These are phyloP conservation scores for Dendronephthya gigantea DNA, from an alignment of 64 coral and sea anemone species.

Conservation along the genomic window DNA sequence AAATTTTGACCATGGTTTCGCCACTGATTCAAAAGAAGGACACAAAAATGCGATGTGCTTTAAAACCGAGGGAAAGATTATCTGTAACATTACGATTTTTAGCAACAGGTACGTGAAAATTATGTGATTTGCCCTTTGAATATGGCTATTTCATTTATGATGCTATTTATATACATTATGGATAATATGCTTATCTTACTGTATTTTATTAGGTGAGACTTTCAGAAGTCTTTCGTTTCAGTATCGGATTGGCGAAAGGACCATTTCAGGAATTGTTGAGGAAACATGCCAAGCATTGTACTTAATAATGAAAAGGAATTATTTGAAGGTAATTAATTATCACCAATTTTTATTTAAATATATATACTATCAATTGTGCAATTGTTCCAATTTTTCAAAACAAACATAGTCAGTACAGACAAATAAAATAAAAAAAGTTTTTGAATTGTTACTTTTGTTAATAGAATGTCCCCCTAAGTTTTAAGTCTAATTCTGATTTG, in stretches of 20 bases:
- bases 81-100: conserved; percentile 34
- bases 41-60: conserved; percentile 1
- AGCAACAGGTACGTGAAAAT: conserved; percentile 26
- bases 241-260: conserved; percentile 1
- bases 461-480: too few relatives aligned
- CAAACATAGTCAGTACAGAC: too few relatives aligned
- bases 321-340: conserved; percentile 7
- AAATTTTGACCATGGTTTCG: conserved; percentile 21
- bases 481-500: not conserved
- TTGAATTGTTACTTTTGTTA: too few relatives aligned
- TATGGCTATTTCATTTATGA: too few relatives aligned
- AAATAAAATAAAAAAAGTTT: too few relatives aligned
- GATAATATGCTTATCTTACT: not conserved
- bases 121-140: too few relatives aligned
- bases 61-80: conserved; percentile 17
- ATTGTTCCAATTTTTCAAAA: too few relatives aligned
- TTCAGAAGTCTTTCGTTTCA: not conserved
- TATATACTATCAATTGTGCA: too few relatives aligned
- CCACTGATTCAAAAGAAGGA: conserved; percentile 20
- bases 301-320: not conserved
- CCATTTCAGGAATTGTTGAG: not conserved
- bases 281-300: not conserved
- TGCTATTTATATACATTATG: too few relatives aligned
- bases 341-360: too few relatives aligned
- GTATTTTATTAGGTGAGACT: not conserved